Conservation (phyloP, 2,888 invertebrate genomes). For the Geotrupes spiniger region DNA sequence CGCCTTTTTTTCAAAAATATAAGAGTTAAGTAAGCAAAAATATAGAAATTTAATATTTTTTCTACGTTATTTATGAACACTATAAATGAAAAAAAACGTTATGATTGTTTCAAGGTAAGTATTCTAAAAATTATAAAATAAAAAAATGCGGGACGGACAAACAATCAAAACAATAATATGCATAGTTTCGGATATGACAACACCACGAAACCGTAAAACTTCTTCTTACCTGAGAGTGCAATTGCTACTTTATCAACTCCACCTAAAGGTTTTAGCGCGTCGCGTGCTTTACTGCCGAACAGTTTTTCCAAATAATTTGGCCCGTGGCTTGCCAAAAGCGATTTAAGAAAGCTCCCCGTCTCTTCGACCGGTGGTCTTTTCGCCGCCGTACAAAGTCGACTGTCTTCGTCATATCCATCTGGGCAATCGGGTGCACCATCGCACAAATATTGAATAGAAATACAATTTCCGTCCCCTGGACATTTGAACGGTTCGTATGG, state of each 20-base stretch:
- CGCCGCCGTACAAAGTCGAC: slow-evolving; percentile 92
- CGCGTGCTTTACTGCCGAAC: slow-evolving; percentile 91
- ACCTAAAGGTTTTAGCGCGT: slow-evolving; percentile 86
- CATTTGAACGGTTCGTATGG: slow-evolving; percentile 97
- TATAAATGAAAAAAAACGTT: too few relatives aligned
- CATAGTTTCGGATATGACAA: too few relatives aligned
- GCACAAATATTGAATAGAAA: slow-evolving; percentile 94
- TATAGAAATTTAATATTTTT: too few relatives aligned
- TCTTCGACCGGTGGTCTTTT: slow-evolving; percentile 96
- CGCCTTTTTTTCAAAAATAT: too few relatives aligned
- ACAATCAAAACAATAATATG: too few relatives aligned
- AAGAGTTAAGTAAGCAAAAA: too few relatives aligned
- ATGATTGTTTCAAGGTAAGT: too few relatives aligned
- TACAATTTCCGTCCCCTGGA: slow-evolving; percentile 90
- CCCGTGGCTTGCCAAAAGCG: slow-evolving; percentile 90
- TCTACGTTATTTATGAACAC: too few relatives aligned
- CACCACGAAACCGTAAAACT: background rate
- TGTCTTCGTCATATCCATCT: slow-evolving; percentile 94
- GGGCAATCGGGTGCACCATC: slow-evolving; percentile 93
- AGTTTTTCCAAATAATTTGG: slow-evolving; percentile 95
- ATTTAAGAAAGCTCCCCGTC: slow-evolving; percentile 92
- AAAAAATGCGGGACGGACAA: too few relatives aligned
- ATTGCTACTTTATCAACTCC: slow-evolving; percentile 95
- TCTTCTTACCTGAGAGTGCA: slow-evolving; percentile 77
- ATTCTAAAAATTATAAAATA: too few relatives aligned